Evolutionary conservation across 1,140 invertebrate genomes (phyloP), one percentile per base, ranked within the genome.

Genomic region (Macrotrachela quadricornifera): DNA sequence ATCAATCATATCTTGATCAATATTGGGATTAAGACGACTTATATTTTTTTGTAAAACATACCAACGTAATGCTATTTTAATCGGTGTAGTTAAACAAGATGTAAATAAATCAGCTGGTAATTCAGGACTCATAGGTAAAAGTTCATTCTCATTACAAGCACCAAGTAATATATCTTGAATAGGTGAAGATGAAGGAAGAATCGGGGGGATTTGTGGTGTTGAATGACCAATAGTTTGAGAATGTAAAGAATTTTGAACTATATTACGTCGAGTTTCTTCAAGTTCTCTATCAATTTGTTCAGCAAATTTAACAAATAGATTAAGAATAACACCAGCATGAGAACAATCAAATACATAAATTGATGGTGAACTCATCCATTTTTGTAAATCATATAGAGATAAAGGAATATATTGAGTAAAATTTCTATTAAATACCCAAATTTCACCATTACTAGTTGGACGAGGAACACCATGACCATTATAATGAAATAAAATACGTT

Each of bases 391-490:
- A 69, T 90, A 96, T 41, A 97, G 80, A 47, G 88, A 95, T 60
- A 99, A 73, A 50, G 92, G 94, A 73, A 99, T 97, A 73, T 99
- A 99, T 73, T 99, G 90, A 0, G 90, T 95, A 68, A 88, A 96
- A 54, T 79, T 84, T 70, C 82, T 79, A 73, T 99, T 97, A 70
- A 99, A 99, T 6, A 97, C 91, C 94, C 94, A 97, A 62, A 99
- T 91, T 77, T 99, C 92, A 13, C 94, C 92, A 74, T 97, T 96
- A 36, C 78, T 76, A 10, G 94, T 97, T 39, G 94, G 92, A 71
- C 83, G 85, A 42, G 94, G 94, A 49, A 99, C 94, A 45, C 92
- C 94, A 71, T 99, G 94, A 0, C 94, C 94, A 73, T 96, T 97
- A 66, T 97, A 99, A 72, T 99, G 92, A 74, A 99, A 97, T 9